Evolutionary conservation across 2,797 vertebrate species (phyloP).

Genomic region (Stomatorhinus walkeri): DNA sequence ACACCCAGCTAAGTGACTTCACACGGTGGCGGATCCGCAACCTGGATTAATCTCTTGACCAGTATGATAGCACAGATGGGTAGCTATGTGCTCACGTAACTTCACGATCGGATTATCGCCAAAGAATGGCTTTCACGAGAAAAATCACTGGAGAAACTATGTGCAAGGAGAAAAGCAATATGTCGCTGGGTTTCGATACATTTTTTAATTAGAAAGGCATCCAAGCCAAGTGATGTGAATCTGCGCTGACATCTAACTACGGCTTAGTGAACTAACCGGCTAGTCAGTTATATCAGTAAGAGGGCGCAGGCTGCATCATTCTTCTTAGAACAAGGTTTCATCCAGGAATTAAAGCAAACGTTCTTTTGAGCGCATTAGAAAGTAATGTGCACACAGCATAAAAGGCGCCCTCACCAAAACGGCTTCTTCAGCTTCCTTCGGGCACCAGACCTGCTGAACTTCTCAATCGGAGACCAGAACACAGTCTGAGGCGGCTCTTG

Average conservation of each 20-base stretch:
- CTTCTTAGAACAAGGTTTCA: background rate
- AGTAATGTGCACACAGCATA: slow-evolving; percentile 5
- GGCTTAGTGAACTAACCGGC: background rate
- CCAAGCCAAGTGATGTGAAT: background rate
- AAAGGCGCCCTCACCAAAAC: slow-evolving; percentile 24
- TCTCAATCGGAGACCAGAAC: background rate
- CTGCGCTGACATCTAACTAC: background rate
- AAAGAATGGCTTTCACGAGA: background rate
- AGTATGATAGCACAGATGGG: background rate
- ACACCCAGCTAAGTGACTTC: background rate
- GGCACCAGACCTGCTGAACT: slow-evolving; percentile 7
- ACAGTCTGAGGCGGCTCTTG: background rate
- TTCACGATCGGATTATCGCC: background rate
- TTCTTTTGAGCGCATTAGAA: background rate
- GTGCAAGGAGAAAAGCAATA: background rate
- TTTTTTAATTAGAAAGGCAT: background rate
- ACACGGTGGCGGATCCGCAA: background rate
- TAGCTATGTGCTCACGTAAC: background rate
- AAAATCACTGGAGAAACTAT: background rate
- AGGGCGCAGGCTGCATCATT: background rate
- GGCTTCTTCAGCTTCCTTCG: slow-evolving; percentile 6
- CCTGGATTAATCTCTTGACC: background rate
- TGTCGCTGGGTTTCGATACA: background rate
- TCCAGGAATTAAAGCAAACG: background rate
- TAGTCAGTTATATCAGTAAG: background rate